Conservation (phyloP, 2,113 vertebrate genomes). For the Terrapene triunguis region DNA sequence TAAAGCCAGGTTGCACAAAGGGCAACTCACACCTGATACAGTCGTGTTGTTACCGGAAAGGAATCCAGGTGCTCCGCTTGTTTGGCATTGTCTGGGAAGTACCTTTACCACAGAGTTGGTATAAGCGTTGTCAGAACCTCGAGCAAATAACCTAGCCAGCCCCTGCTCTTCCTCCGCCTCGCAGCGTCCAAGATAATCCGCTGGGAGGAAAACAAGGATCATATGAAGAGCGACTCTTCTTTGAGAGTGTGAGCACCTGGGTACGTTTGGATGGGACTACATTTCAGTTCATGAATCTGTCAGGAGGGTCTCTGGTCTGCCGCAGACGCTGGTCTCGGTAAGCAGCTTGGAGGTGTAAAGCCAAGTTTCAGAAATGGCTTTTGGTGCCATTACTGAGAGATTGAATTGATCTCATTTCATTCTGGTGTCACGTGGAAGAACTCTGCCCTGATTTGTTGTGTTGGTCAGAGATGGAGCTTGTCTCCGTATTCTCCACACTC, state of each 20-base stretch:
- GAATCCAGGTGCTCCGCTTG: background rate
- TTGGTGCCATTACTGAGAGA: background rate
- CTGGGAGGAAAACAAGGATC: background rate
- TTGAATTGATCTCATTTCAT: background rate
- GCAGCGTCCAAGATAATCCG: no score
- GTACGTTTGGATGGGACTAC: background rate
- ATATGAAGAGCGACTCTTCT: background rate
- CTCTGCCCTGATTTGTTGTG: background rate
- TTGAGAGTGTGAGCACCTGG: background rate
- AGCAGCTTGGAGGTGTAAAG: accelerated
- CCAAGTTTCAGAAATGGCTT: no score
- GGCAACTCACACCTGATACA: slow-evolving; percentile 6
- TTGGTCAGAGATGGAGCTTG: background rate
- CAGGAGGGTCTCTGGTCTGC: background rate
- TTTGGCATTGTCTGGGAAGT: background rate
- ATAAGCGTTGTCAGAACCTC: background rate
- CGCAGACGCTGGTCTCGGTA: background rate
- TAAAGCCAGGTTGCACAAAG: background rate
- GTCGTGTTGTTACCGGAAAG: slow-evolving; percentile 12
- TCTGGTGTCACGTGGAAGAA: background rate
- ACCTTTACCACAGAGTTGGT: background rate
- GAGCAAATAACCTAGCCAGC: background rate
- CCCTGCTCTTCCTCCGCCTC: background rate
- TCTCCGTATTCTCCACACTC: background rate
- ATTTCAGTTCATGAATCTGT: background rate